These are phyloP conservation scores for Leptinotarsa peninsularis DNA, from an alignment of 2,888 invertebrate genomes.

Conservation along the genomic window DNA sequence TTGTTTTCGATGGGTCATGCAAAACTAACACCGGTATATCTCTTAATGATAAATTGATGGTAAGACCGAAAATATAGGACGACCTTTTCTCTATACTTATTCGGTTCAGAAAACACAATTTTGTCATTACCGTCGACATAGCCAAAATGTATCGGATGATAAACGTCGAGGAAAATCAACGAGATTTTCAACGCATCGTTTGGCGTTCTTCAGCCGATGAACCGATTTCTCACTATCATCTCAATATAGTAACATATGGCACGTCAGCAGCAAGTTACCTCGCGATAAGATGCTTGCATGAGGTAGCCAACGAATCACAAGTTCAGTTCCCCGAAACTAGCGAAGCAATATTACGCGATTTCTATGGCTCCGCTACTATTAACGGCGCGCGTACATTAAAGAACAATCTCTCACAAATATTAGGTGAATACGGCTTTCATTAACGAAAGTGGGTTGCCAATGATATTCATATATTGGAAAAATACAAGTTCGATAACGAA, in stretches of 20 bases:
- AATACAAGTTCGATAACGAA: not conserved
- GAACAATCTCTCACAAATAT: not conserved
- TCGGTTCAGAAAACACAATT: conserved; percentile 27
- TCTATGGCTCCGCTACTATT: conserved; percentile 26
- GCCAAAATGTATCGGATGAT: conserved; percentile 33
- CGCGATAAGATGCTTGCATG: conserved; percentile 24
- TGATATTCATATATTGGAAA: conserved; percentile 3
- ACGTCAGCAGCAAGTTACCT: conserved; percentile 26
- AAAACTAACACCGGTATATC: conserved; percentile 35
- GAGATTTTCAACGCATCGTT: conserved; percentile 28
- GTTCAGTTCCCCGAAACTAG: conserved; percentile 7
- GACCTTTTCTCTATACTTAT: conserved; percentile 34
- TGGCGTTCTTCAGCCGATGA: conserved; percentile 4
- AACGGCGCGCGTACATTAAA: not conserved
- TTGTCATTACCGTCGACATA: conserved; percentile 25
- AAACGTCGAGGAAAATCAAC: conserved; percentile 17
- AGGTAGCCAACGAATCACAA: conserved; percentile 19
- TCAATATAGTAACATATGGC: conserved; percentile 35
- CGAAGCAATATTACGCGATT: conserved; percentile 27
- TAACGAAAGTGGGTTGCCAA: conserved; percentile 11
- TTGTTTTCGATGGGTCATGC: conserved; percentile 38
- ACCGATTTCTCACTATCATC: conserved; percentile 9
- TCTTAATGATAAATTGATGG: conserved; percentile 35
- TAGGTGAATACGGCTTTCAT: not conserved
- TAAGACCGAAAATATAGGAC: conserved; percentile 38